Percentiles rank a stretch among this genome's conserved stretches.
phyloP scores from a whole-genome alignment of 2,113 vertebrate species.

The Pleuronectes platessa region DNA sequence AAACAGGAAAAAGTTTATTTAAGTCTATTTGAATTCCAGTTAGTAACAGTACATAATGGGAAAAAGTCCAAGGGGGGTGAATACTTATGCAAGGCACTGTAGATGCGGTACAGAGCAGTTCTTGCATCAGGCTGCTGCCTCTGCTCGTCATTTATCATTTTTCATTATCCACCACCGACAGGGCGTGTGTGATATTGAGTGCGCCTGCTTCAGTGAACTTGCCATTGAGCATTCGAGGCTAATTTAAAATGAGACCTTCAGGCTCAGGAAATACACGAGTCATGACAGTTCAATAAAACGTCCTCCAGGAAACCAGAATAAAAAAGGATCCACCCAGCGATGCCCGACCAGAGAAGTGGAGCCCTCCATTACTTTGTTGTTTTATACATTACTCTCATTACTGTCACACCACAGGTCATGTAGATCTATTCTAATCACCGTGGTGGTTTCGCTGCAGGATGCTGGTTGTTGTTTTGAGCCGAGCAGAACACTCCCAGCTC shows the following conservation, averaged over 20 bases:
- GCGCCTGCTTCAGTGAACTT: slow-evolving; percentile 63
- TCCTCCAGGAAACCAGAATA: slow-evolving; percentile 29
- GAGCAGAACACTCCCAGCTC: no score
- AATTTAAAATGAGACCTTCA: slow-evolving; percentile 78
- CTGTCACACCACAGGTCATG: slow-evolving; percentile 19
- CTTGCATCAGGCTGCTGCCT: neutral
- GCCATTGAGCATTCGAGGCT: slow-evolving; percentile 72
- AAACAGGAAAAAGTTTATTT: no score
- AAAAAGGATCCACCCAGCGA: slow-evolving; percentile 10
- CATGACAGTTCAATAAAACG: slow-evolving; percentile 79
- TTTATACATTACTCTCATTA: slow-evolving; percentile 18
- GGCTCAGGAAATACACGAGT: slow-evolving; percentile 68
- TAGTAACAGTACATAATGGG: no score
- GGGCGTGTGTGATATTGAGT: slow-evolving; percentile 70
- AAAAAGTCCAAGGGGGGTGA: no score
- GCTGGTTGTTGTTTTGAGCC: slow-evolving; percentile 5
- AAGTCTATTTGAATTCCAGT: no score
- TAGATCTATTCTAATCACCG: slow-evolving; percentile 29
- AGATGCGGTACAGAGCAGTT: no score
- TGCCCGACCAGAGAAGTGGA: slow-evolving; percentile 1
- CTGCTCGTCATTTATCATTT: slow-evolving; percentile 63
- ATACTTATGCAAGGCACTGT: no score
- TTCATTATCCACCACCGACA: slow-evolving; percentile 72
- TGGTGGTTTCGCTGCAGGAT: neutral
- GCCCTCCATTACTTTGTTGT: slow-evolving; percentile 12